These are phyloP conservation scores for Coryphaenoides rupestris DNA, from an alignment of 2,113 vertebrate species.

Conservation along the genomic window DNA sequence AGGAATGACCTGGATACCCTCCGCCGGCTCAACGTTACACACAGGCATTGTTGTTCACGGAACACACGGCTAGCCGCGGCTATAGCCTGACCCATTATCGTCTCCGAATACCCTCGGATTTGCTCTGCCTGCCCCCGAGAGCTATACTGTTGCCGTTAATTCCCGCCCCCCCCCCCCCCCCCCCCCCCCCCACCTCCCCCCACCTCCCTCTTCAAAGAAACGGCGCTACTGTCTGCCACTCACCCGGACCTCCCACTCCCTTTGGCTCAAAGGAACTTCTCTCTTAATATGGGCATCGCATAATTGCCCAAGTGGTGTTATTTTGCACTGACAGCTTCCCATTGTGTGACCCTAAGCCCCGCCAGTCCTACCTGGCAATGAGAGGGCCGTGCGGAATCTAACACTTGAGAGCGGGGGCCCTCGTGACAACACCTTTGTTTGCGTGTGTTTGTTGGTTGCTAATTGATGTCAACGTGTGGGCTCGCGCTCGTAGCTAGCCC, in stretches of 20 bases:
- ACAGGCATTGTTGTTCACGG: no score
- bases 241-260: slow-evolving; percentile 5
- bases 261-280: not conserved
- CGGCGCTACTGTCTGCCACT: slow-evolving; percentile 1
- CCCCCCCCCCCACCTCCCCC: no score
- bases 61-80: no score
- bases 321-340: slow-evolving; percentile 48
- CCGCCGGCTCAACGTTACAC: no score
- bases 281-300: slow-evolving; percentile 22
- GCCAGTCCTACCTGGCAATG: slow-evolving; percentile 35
- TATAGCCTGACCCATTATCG: no score
- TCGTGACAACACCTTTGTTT: slow-evolving; percentile 61
- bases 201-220: slow-evolving; percentile 1
- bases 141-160: not conserved
- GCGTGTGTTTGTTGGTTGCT: slow-evolving; percentile 62
- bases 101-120: no score
- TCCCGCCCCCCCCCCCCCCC: no score
- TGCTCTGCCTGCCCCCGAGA: not conserved
- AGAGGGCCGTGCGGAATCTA: slow-evolving; percentile 48
- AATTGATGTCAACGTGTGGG: slow-evolving; percentile 59
- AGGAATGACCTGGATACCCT: no score
- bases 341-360: slow-evolving; percentile 39
- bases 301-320: slow-evolving; percentile 41
- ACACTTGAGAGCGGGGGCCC: slow-evolving; percentile 45
- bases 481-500: slow-evolving; percentile 19